phyloP scores from a whole-genome alignment of 1,140 invertebrate genomes.

The Diorhabda sublineata region DNA sequence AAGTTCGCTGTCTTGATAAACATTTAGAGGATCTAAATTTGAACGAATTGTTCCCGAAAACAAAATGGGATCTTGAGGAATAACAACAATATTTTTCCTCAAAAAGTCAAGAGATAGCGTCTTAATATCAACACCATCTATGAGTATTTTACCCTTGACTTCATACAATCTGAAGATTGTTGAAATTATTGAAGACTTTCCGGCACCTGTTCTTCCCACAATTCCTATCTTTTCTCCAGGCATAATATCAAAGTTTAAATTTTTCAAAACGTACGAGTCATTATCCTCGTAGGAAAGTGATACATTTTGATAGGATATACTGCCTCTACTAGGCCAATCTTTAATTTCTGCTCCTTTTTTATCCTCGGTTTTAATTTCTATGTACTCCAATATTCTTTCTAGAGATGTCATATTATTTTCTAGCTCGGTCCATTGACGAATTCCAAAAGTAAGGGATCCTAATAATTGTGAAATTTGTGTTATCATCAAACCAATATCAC shows the following conservation, averaged over 20 bases:
- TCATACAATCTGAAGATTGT: slow-evolving; percentile 62
- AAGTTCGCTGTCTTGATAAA: slow-evolving; percentile 69
- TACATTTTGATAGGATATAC: slow-evolving; percentile 64
- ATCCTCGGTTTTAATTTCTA: slow-evolving; percentile 50
- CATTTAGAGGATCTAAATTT: slow-evolving; percentile 83
- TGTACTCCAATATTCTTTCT: slow-evolving; percentile 71
- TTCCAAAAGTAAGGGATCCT: slow-evolving; percentile 60
- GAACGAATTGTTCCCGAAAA: slow-evolving; percentile 77
- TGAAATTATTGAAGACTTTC: slow-evolving; percentile 75
- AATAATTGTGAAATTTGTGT: slow-evolving; percentile 57
- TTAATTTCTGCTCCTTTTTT: slow-evolving; percentile 45
- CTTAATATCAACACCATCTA: slow-evolving; percentile 57
- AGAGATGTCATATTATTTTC: slow-evolving; percentile 78
- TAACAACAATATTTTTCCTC: slow-evolving; percentile 73
- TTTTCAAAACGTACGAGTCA: slow-evolving; percentile 65
- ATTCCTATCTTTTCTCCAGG: slow-evolving; percentile 67
- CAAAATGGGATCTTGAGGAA: slow-evolving; percentile 82
- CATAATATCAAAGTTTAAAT: slow-evolving; percentile 62
- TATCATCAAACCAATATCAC: slow-evolving; percentile 58
- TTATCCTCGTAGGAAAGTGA: slow-evolving; percentile 59
- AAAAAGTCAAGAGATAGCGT: slow-evolving; percentile 65
- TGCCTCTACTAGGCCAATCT: slow-evolving; percentile 69
- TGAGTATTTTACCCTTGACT: slow-evolving; percentile 52
- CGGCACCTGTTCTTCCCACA: slow-evolving; percentile 76
- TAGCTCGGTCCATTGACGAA: slow-evolving; percentile 58